Evolutionary conservation across 2,888 invertebrate species (phyloP), one percentile per base, ranked within the genome.

Genomic region (Rhamnusium bicolor): DNA sequence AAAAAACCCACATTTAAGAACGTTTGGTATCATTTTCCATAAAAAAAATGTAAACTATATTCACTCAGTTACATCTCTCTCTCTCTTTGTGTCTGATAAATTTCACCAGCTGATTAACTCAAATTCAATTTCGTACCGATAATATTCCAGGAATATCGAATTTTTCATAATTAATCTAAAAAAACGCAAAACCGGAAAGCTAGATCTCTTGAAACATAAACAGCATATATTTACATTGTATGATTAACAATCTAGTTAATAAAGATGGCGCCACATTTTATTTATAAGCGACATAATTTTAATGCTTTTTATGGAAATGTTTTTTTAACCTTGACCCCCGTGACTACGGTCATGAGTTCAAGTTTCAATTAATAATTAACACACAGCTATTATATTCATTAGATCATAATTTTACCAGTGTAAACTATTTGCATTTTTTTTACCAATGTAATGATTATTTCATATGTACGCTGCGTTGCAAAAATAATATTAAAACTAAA

Each of bases 321-420:
- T 47, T 40, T 29, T 63, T 46, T 49, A 47, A 63, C 63, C 63
- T 63, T 63, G 47, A 49, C 49, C 47, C 49, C 21, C 27, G 27
- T 58, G 58, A 58, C 58, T 58, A 58, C 58, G 58, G 32, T 32
- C 58, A 58, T 58, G 58, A 63, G 63, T 47, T 47, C 63, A 63
- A 49, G 63, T 63, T 63, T 63, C 58, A 32, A 16, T 7, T 19
- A 51, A 32, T 58, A 58, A 58, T 58, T 58, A 58, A 58, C 58
- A 58, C 58, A 49, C 47, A 63, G 63, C 49, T 47, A 49, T 63
- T 63, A 49, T 63, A 49, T 63, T 49, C 18, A n/a, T 58, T 58
- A 58, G 58, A 58, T 58, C 32, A 58, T 58, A 27, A 58, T 58
- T 58, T 58, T 16, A 32, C 58, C 58, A 58, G 10, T 16, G 63